Evolutionary conservation across 2,113 vertebrate species (phyloP).

Genomic region (Arizona elegans): DNA sequence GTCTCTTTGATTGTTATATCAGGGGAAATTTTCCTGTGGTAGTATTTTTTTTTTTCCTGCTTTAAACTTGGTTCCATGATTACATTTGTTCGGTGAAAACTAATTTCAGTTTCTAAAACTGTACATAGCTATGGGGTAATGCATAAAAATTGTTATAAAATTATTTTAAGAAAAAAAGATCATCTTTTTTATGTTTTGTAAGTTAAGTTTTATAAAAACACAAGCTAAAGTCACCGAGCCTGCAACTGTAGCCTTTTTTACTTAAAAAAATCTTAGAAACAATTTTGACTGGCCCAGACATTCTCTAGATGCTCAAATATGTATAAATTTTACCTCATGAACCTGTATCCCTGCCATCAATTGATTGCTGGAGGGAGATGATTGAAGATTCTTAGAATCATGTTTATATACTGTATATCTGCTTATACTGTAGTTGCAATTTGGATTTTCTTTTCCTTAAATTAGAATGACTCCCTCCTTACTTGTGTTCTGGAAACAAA

Average conservation of each 20-base stretch:
- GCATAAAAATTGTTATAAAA: not conserved
- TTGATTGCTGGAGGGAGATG: not conserved
- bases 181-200: not conserved
- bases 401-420: not conserved
- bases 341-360: no score
- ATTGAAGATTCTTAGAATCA: not conserved
- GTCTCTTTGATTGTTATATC: not conserved
- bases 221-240: no score
- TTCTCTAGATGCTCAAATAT: not conserved
- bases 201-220: not conserved
- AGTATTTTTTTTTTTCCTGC: not conserved
- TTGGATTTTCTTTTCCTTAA: not conserved
- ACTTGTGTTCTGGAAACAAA: not conserved
- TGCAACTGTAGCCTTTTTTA: not conserved
- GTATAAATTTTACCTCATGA: not conserved
- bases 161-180: not conserved
- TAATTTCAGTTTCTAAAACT: not conserved
- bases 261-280: not conserved
- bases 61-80: accelerated
- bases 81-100: conserved; percentile 9
- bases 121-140: not conserved
- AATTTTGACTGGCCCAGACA: not conserved
- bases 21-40: not conserved
- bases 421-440: not conserved
- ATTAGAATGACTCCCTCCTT: not conserved